These are phyloP conservation scores for Dolichopus griseipennis DNA, from an alignment of 2,888 invertebrate genomes.

Conservation along the genomic window DNA sequence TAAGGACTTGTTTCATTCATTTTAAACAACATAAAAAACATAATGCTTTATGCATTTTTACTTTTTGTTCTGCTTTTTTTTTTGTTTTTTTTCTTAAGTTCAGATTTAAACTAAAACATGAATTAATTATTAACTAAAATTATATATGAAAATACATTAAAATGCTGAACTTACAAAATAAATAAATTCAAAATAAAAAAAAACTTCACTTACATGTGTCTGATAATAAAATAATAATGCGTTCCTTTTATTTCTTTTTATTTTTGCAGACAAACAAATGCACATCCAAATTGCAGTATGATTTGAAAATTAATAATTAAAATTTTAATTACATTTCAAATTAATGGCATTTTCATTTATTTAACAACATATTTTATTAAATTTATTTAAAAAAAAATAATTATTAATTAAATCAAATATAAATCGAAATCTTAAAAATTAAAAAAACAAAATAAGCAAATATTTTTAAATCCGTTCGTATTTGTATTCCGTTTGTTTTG, in stretches of 20 bases:
- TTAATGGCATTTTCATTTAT: background rate
- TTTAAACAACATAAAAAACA: too few species aligned
- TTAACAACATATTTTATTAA: background rate
- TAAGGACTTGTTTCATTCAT: too few species aligned
- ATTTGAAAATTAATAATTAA: background rate
- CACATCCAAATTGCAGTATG: background rate
- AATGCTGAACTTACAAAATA: too few species aligned
- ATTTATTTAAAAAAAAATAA: background rate
- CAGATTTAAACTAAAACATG: too few species aligned
- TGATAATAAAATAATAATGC: background rate
- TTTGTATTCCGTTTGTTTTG: background rate
- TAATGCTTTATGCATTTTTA: too few species aligned
- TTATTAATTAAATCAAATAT: background rate
- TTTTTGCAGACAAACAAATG: background rate
- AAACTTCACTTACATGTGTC: background rate
- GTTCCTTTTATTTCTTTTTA: background rate
- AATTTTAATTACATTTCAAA: background rate
- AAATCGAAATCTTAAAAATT: background rate
- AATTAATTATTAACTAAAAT: too few species aligned
- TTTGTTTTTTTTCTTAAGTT: too few species aligned
- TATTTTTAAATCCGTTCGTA: background rate
- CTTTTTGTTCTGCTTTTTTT: too few species aligned
- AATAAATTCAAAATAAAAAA: background rate
- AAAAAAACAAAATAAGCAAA: background rate
- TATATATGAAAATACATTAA: too few species aligned